phyloP scores from a whole-genome alignment of 2,888 invertebrate species.

The Phyto melanocephala region DNA sequence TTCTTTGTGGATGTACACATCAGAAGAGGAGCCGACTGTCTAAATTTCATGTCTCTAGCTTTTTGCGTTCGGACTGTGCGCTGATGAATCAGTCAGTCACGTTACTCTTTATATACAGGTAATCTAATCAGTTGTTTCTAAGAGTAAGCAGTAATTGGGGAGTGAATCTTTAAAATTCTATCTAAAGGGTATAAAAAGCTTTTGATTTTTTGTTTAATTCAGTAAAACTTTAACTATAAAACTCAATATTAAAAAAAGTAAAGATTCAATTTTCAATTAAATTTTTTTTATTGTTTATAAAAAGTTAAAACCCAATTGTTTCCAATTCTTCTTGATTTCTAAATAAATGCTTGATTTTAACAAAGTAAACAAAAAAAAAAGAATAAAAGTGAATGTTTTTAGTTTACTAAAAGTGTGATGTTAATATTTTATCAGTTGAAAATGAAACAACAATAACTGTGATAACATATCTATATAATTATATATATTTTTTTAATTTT shows the following conservation, averaged over 20 bases:
- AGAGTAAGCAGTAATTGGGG: background rate
- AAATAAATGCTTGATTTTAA: too few species aligned
- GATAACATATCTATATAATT: constrained; percentile 1
- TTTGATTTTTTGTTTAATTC: constrained; percentile 13
- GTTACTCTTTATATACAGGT: too few species aligned
- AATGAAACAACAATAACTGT: background rate
- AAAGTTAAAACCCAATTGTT: too few species aligned
- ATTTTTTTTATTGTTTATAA: too few species aligned
- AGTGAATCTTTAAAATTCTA: background rate
- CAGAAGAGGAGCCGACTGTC: too few species aligned
- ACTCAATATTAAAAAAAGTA: background rate
- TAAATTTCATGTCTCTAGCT: too few species aligned
- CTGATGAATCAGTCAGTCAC: too few species aligned
- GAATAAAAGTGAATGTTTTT: background rate
- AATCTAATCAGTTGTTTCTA: constrained; percentile 32
- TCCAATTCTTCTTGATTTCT: too few species aligned
- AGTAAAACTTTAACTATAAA: constrained; percentile 18
- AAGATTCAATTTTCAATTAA: background rate
- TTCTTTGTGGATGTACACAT: too few species aligned
- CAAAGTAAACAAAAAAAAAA: too few species aligned
- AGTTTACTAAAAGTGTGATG: background rate
- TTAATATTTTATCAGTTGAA: background rate
- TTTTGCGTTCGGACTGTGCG: too few species aligned
- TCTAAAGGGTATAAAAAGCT: background rate
- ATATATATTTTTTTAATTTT: background rate